These are phyloP conservation scores for Columba livia DNA, from an alignment of 2,113 vertebrate species.

Conservation along the genomic window DNA sequence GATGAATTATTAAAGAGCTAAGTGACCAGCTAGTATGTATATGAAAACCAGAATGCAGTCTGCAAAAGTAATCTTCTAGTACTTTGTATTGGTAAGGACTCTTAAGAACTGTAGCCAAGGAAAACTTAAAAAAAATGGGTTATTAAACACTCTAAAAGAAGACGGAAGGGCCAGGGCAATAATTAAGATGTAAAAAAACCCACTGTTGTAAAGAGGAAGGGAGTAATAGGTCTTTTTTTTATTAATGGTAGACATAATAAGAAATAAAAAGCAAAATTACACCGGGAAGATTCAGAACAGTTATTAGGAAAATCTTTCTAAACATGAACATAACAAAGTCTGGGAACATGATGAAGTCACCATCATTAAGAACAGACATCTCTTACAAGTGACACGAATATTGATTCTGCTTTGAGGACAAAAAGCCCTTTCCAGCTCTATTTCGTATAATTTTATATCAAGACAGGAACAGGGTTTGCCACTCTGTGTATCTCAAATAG, in stretches of 20 bases:
- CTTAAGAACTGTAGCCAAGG: background rate
- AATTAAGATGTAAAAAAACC: background rate
- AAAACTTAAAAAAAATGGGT: background rate
- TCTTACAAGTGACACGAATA: background rate
- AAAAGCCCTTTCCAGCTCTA: background rate
- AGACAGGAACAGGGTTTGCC: background rate
- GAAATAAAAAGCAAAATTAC: background rate
- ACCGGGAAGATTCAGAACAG: background rate
- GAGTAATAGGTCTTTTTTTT: background rate
- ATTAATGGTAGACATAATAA: background rate
- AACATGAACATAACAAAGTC: background rate
- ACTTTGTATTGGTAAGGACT: background rate
- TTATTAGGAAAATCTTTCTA: slow-evolving; percentile 27
- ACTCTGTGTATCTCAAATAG: background rate
- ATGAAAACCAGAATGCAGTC: background rate
- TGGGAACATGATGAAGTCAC: background rate
- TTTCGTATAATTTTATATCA: slow-evolving; percentile 1
- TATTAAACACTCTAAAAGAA: background rate
- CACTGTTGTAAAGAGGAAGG: background rate
- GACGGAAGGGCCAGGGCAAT: background rate
- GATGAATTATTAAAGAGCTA: slow-evolving; percentile 25
- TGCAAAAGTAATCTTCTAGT: background rate
- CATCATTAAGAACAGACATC: background rate
- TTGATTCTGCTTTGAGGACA: slow-evolving; percentile 6
- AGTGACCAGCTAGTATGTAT: background rate